phyloP scores from a whole-genome alignment of 2,797 vertebrate species.

The Leptoclinus maculatus region DNA sequence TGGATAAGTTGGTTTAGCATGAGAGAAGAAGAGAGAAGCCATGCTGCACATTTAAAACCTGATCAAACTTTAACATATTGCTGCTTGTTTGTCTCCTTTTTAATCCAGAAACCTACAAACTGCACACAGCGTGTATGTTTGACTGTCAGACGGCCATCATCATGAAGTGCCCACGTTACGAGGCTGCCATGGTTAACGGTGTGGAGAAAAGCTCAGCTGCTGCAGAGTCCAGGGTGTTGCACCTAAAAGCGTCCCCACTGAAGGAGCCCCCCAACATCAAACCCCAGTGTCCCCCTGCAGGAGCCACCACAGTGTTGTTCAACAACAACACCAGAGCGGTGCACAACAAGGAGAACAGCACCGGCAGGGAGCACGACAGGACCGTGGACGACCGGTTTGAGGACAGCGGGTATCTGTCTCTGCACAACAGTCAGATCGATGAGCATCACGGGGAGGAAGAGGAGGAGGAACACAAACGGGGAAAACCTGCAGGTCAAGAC shows the following conservation, averaged over 20 bases:
- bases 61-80: no score
- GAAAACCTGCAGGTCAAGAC: not conserved
- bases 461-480: conserved; percentile 27
- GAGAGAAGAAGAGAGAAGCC: no score
- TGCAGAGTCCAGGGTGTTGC: conserved; percentile 22
- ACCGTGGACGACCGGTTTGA: conserved; percentile 75
- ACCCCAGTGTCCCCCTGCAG: conserved; percentile 23
- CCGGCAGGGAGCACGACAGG: conserved; percentile 49
- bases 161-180: conserved; percentile 69
- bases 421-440: conserved; percentile 84
- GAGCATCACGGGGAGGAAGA: conserved; percentile 57
- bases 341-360: conserved; percentile 91
- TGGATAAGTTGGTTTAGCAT: no score
- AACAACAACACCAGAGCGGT: conserved; percentile 61
- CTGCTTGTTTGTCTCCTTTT: not conserved
- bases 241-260: conserved; percentile 57
- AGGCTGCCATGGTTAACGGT: conserved; percentile 24
- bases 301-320: not conserved
- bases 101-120: conserved; percentile 22
- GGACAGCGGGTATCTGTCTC: conserved; percentile 94
- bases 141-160: not conserved
- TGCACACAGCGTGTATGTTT: conserved; percentile 10
- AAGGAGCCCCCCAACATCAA: conserved; percentile 65
- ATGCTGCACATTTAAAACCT: no score
- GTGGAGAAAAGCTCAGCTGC: conserved; percentile 53